Evolutionary conservation across 2,888 invertebrate genomes (phyloP), one percentile per base, ranked within the genome.

Genomic region (Chloroclystis v-ata): DNA sequence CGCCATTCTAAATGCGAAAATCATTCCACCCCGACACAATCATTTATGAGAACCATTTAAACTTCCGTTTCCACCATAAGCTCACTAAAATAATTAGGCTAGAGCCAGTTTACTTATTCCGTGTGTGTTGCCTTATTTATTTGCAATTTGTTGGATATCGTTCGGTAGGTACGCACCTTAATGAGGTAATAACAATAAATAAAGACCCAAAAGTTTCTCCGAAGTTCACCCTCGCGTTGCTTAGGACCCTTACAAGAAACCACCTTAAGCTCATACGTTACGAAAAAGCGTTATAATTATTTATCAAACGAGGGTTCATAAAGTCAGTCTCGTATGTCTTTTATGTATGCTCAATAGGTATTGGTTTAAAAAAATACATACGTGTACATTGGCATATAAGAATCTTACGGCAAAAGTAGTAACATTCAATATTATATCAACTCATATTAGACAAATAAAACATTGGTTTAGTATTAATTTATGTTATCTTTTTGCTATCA

Each of bases 161-260:
- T 75, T 78, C 78, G 74, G 78, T 82, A 79, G 78, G 81, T 80
- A 82, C 78, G 80, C 76, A 81, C 82, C 82, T 82, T 87, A 87
- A 87, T 86, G 86, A 86, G 84, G 85, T 74, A 83, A 87, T 87
- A 87, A 87, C 86, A 85, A 86, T 87, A 87, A 87, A 87, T 87
- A 86, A 84, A 76, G 86, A 80, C 86, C 86, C 86, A 80, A 86
- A 86, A 86, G 78, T 86, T 86, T 83, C 82, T 82, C 72, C 72
- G 76, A 73, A 72, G 72, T 72, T 74, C 75, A 72, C 74, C 79
- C 69, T 72, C 71, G 64, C 67, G 72, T 66, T 61, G 65, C 63
- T 68, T 65, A 69, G 69, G 74, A 76, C 82, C 84, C 82, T 80
- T 72, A 69, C 73, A 82, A 83, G 80, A 72, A 81, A 77, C 80